These are phyloP conservation scores for Lacerta viridis DNA, from an alignment of 2,797 vertebrate genomes.

Conservation along the genomic window DNA sequence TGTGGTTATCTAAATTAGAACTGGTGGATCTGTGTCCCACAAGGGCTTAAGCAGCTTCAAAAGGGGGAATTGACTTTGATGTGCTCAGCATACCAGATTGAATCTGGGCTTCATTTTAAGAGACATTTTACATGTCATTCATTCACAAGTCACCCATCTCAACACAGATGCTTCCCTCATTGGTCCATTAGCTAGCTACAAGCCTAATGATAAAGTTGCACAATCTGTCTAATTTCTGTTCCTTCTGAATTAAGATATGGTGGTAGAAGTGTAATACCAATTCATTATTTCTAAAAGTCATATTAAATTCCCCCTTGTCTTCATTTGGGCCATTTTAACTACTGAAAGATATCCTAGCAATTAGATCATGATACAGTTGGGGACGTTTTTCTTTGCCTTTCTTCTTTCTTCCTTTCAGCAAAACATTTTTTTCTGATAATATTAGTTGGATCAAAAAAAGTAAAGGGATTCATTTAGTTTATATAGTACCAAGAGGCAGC, in stretches of 20 bases:
- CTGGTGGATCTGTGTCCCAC: conserved; percentile 16
- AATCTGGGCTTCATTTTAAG: background rate
- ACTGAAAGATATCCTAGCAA: background rate
- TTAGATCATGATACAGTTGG: background rate
- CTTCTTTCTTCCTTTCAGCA: background rate
- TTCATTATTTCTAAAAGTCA: conserved; percentile 17
- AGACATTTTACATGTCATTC: background rate
- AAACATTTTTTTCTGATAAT: background rate
- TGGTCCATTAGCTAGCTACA: background rate
- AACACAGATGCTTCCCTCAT: background rate
- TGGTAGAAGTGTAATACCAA: background rate
- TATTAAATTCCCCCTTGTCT: background rate
- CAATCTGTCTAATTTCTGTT: conserved; percentile 13
- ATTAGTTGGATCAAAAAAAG: background rate
- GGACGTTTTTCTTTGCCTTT: background rate
- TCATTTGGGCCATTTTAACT: conserved; percentile 1
- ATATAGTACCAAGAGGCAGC: background rate
- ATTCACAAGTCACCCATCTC: background rate
- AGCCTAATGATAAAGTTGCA: background rate
- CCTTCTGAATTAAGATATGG: background rate
- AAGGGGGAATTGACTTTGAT: background rate
- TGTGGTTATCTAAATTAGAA: conserved; percentile 40
- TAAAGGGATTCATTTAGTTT: background rate
- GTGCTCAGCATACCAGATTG: background rate
- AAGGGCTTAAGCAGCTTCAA: conserved; percentile 15